Conservation (phyloP, 2,797 vertebrate genomes). For the Bovichtus diacanthus region DNA sequence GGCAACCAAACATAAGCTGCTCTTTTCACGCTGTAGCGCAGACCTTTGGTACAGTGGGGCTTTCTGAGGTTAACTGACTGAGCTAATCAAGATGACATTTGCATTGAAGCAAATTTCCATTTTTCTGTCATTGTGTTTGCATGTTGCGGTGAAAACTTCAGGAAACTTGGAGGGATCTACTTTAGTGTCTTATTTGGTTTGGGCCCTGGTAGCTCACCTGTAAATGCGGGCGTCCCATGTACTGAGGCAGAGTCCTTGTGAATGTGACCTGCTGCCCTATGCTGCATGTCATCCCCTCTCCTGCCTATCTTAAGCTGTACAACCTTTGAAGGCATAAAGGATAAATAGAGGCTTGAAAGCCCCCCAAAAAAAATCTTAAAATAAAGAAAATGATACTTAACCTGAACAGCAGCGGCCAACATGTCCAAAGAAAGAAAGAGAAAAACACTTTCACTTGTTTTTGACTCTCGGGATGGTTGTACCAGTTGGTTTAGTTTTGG, state of each 20-base stretch:
- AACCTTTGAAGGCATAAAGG: no score
- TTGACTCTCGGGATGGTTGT: background rate
- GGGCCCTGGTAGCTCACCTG: no score
- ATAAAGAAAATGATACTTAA: background rate
- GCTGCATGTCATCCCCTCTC: no score
- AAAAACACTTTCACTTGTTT: background rate
- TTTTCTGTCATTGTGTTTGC: background rate
- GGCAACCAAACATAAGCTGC: slow-evolving; percentile 61
- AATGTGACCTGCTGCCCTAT: no score
- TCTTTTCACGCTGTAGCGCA: background rate
- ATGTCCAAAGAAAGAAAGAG: background rate
- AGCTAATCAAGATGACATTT: slow-evolving; percentile 4
- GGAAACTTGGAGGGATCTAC: background rate
- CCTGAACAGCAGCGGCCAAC: background rate
- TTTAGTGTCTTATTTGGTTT: background rate
- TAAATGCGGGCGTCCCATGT: no score
- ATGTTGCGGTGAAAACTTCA: background rate
- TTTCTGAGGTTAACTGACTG: background rate
- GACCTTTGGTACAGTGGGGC: background rate
- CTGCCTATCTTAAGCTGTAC: no score
- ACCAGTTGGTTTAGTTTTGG: background rate
- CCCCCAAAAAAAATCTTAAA: no score
- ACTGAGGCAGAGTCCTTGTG: no score
- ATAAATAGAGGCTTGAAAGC: no score
- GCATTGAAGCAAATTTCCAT: background rate